Percentiles rank a stretch among this genome's conserved stretches.
These are phyloP conservation scores for Mirounga angustirostris DNA, from an alignment of 2,113 vertebrate species.

Conservation along the genomic window DNA sequence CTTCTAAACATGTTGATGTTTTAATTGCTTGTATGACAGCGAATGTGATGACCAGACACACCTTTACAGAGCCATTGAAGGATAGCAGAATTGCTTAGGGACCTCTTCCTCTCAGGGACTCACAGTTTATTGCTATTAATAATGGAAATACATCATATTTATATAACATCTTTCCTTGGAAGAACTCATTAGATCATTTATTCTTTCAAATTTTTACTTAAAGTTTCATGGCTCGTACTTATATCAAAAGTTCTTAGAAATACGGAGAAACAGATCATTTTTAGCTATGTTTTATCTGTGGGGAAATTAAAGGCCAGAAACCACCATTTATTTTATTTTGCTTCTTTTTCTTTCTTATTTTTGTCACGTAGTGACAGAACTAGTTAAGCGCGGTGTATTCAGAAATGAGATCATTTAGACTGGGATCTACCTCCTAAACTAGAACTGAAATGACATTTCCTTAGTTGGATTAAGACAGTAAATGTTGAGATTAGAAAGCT, in stretches of 20 bases:
- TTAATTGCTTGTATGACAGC: not conserved
- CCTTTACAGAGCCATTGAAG: not conserved
- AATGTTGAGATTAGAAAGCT: not conserved
- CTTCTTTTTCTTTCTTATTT: not conserved
- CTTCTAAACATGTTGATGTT: not conserved
- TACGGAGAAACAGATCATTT: not conserved
- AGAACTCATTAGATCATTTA: conserved; percentile 11
- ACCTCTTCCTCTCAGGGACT: not conserved
- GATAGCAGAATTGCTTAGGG: not conserved
- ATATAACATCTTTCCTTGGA: not conserved
- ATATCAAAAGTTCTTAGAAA: not conserved
- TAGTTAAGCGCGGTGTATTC: not conserved
- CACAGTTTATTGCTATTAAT: not conserved
- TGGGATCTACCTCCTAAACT: not conserved
- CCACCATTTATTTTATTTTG: not conserved
- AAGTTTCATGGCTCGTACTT: not conserved
- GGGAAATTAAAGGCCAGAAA: not conserved
- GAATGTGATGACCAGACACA: not conserved
- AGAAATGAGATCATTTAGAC: not conserved
- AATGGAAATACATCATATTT: conserved; percentile 20
- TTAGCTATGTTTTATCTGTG: not conserved
- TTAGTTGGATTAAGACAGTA: not conserved
- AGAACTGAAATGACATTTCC: not conserved
- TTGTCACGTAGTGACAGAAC: not conserved
- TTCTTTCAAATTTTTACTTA: conserved; percentile 15